Base-by-base conservation (phyloP, 2,888 invertebrate species). In the Adelognathus sp. region DNA sequence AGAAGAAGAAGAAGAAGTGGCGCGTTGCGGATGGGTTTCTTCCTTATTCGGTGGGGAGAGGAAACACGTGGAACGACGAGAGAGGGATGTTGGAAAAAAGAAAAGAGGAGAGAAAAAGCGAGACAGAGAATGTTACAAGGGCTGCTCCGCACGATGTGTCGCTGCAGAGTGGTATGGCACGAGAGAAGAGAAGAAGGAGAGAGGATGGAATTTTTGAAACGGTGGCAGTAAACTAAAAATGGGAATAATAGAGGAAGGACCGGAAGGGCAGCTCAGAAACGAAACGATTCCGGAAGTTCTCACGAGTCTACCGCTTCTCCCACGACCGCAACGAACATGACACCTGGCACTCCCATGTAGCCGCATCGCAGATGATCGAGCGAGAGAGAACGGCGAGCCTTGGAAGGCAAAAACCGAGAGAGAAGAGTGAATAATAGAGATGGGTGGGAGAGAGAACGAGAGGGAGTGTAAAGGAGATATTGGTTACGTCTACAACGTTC, bases 261-360 rank as follows among this genome's bases (percentile, higher is more conserved):
- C 90, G 90, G 89, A 91, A 90, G 88, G 86, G 86, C 86, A n/a
- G n/a, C 85, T 86, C 85, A 70, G 27, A 85, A 84, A 86, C 11
- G n/a, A n/a, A 88, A 85, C 86, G 86, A 90, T 91, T 50, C 90
- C 91, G 91, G 91, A 91, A 91, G 90, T 91, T 91, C 91, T 90
- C 91, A 91, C 91, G 91, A 87, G 89, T 90, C 91, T 91, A 90
- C 87, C 86, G 88, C 89, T 90, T 90, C 90, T 90, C 88, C 86
- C 88, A 88, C 88, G 87, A 88, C 89, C 90, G 86, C 88, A 89
- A 85, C 87, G 87, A 90, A 91, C 89, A 87, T 90, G 90, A 91
- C 91, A 91, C 91, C 91, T 91, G 91, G 89, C 90, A 86, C 87
- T 88, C 88, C 86, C 60, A 72, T 73, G 69, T 39, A 66, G 44